Conservation (phyloP, 2,797 vertebrate species). For the Esox masquinongy region DNA sequence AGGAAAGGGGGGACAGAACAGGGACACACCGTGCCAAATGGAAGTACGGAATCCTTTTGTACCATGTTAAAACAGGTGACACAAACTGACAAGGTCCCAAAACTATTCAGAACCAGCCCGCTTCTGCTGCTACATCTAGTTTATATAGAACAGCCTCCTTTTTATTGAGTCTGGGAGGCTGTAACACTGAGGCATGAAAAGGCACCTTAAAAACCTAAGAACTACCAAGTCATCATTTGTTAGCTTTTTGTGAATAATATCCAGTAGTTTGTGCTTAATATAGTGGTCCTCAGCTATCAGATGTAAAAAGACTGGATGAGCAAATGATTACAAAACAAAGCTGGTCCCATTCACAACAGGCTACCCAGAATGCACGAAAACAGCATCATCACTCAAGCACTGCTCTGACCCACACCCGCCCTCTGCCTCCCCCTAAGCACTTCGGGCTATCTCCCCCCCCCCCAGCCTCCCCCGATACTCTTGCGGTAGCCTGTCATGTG, state of each 20-base stretch:
- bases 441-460: slow-evolving; percentile 3
- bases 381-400: slow-evolving; percentile 28
- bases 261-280: background rate
- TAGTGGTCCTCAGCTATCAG: background rate
- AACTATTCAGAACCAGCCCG: slow-evolving; percentile 14
- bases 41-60: slow-evolving; percentile 36
- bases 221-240: background rate
- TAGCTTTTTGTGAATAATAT: background rate
- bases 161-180: slow-evolving; percentile 14
- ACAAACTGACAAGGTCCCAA: slow-evolving; percentile 30
- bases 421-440: slow-evolving; percentile 15
- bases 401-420: slow-evolving; percentile 10
- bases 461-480: slow-evolving; percentile 41
- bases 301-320: background rate
- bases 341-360: background rate
- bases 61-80: slow-evolving; percentile 39
- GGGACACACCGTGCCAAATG: background rate
- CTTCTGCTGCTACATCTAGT: slow-evolving; percentile 29
- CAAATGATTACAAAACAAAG: background rate
- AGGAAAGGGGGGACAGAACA: background rate
- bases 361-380: slow-evolving; percentile 34
- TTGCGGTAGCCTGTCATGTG: slow-evolving; percentile 62
- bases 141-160: slow-evolving; percentile 25
- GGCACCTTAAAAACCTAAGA: background rate
- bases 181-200: background rate